Evolutionary conservation across 92 coral and sea anemone species (phyloP).

Genomic region (Diadumene lineata): DNA sequence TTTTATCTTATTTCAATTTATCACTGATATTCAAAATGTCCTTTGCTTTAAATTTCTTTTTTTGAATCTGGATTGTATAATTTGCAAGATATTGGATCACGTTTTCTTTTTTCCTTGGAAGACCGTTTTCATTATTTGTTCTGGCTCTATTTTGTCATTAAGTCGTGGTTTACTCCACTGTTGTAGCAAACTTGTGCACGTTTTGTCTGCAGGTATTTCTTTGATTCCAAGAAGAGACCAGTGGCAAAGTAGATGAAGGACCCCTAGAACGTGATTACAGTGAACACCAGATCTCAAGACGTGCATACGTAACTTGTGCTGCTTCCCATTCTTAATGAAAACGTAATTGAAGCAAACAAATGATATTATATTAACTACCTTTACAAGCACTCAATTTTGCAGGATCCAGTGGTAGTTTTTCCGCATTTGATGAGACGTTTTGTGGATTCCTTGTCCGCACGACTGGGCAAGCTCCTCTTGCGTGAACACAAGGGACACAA

Average conservation of each 20-base stretch:
- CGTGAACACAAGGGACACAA: not conserved
- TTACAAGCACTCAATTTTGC: constrained; percentile 14
- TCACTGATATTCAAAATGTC: too few relatives aligned
- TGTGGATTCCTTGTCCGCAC: constrained; percentile 25
- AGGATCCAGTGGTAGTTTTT: not conserved
- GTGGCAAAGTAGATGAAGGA: constrained; percentile 31
- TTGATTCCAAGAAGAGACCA: constrained; percentile 36
- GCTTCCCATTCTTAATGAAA: not conserved
- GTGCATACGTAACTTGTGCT: constrained; percentile 14
- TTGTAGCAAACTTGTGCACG: constrained; percentile 42
- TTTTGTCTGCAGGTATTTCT: constrained; percentile 42
- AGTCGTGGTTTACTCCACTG: constrained; percentile 54
- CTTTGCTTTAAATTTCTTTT: constrained; percentile 24
- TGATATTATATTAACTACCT: not conserved
- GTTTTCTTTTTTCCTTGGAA: constrained; percentile 29
- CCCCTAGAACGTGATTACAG: constrained; percentile 33
- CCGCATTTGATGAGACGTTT: not conserved
- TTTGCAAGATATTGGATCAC: constrained; percentile 44
- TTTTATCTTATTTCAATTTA: constrained; percentile 25
- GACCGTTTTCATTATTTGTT: constrained; percentile 20
- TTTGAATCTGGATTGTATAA: constrained; percentile 52
- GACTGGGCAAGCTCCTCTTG: constrained; percentile 16
- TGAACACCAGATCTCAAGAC: constrained; percentile 33
- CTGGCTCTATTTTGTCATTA: constrained; percentile 21
- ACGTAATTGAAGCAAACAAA: not conserved